phyloP scores from a whole-genome alignment of 2,888 invertebrate genomes.

The Synanthedon tipuliformis region DNA sequence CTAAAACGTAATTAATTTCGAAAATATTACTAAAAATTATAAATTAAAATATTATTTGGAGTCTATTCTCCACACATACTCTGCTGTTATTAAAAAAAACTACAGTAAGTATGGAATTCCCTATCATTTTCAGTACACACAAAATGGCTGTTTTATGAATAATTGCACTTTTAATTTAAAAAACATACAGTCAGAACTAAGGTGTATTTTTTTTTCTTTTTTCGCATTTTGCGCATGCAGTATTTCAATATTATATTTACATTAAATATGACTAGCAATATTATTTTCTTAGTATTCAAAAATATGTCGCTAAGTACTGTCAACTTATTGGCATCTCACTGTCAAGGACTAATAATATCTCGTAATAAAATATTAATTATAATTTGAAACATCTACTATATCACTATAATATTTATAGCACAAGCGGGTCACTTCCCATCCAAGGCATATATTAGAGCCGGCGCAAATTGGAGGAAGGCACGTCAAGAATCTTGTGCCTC shows the following conservation, averaged over 20 bases:
- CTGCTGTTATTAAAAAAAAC: conserved; percentile 11
- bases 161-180: conserved; percentile 50
- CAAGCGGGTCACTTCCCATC: too few relatives aligned
- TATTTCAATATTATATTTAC: not conserved
- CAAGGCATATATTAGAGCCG: too few relatives aligned
- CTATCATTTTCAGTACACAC: conserved; percentile 25
- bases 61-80: not conserved
- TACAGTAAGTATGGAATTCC: conserved; percentile 36
- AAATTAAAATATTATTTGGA: too few relatives aligned
- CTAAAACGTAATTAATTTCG: too few relatives aligned
- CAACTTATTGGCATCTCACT: conserved; percentile 1
- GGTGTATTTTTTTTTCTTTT: too few relatives aligned
- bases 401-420: not conserved
- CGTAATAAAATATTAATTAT: not conserved
- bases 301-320: not conserved
- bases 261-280: not conserved
- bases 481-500: too few relatives aligned
- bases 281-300: not conserved
- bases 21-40: too few relatives aligned
- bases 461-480: too few relatives aligned
- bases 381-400: not conserved
- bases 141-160: conserved; percentile 18
- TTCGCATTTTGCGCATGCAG: too few relatives aligned
- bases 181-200: too few relatives aligned
- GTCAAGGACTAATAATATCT: conserved; percentile 4